Evolutionary conservation across 2,113 vertebrate genomes (phyloP), one percentile per base, ranked within the genome.

Genomic region (Saguinus midas): DNA sequence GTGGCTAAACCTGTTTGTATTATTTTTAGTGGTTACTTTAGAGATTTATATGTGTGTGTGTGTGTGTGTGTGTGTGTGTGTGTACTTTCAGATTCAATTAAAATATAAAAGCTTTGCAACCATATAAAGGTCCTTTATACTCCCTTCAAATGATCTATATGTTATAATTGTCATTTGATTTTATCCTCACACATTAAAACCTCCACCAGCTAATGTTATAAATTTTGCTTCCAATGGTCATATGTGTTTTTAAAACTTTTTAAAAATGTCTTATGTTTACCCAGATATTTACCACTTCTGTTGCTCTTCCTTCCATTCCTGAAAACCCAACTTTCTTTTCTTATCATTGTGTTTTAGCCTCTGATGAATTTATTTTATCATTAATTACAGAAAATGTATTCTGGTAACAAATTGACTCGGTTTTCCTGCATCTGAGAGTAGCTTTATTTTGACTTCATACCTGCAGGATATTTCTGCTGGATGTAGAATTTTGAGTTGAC

Each of bases 381-480:
- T 48, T 48, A 75, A 37, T 79, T 83, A 79, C 35, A 73, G 35
- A 66, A 91, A 43, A 79, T 12, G 52, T 64, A 64, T 78, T 79
- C 68, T 55, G 20, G 72, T 45, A 58, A 72, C 55, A 97, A 64
- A 57, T 79, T 94, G 25, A 55, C n/a, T 58, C 91, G 2, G 37
- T 91, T 94, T 88, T 79, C 52, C 35, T 75, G n/a, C 35, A n/a
- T 87, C 80, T 86, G n/a, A 43, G 35, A 95, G 76, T n/a, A 57
- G 57, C 48, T 90, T 76, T 68, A 23, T 91, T 87, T 91, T 64
- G 1, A 64, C 37, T 92, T 94, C 57, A 43, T 64, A n/a, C 37
- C 37, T 50, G 7, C 45, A 75, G 61, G 55, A 48, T 73, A 79
- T 35, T 48, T 75, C 78, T 91, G 70, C 58, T 70, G 61, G 29